A percentile compares a stretch with the other conserved stretches of the same genome.
Evolutionary conservation across 1,140 invertebrate species (phyloP).

Genomic region (Mycetomoellerius zeteki): DNA sequence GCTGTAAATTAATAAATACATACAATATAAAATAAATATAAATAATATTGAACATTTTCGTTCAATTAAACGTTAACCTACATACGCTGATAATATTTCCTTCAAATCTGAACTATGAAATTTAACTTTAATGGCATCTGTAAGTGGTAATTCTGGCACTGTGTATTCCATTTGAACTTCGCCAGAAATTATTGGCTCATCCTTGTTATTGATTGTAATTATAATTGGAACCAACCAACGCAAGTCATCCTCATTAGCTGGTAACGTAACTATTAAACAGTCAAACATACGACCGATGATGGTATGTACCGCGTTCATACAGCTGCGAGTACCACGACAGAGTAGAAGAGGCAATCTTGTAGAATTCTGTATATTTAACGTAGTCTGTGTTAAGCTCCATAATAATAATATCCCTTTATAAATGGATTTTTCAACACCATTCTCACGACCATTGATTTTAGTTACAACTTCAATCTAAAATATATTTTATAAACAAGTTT

Average conservation of each 20-base stretch:
- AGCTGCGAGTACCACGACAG: slow-evolving; percentile 79
- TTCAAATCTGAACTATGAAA: slow-evolving; percentile 68
- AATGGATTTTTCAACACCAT: slow-evolving; percentile 69
- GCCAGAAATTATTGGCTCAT: slow-evolving; percentile 55
- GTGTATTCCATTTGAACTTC: slow-evolving; percentile 77
- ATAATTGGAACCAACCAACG: slow-evolving; percentile 80
- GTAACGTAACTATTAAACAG: slow-evolving; percentile 76
- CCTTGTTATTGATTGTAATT: slow-evolving; percentile 61
- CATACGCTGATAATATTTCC: slow-evolving; percentile 78
- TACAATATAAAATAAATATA: not conserved
- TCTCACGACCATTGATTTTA: slow-evolving; percentile 14
- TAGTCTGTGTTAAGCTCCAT: slow-evolving; percentile 68
- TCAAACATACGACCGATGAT: slow-evolving; percentile 81
- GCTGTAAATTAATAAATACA: slow-evolving; percentile 65
- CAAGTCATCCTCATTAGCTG: slow-evolving; percentile 77
- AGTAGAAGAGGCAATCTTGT: slow-evolving; percentile 79
- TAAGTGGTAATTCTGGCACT: slow-evolving; percentile 74
- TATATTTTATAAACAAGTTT: slow-evolving; percentile 43
- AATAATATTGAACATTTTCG: not conserved
- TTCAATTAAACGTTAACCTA: slow-evolving; percentile 21
- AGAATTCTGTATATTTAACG: slow-evolving; percentile 55
- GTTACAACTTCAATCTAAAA: slow-evolving; percentile 79
- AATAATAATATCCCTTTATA: slow-evolving; percentile 81
- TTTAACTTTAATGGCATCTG: slow-evolving; percentile 77
- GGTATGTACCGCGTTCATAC: slow-evolving; percentile 76